Evolutionary conservation across 2,888 invertebrate species (phyloP).

Genomic region (Yponomeuta malinellus): DNA sequence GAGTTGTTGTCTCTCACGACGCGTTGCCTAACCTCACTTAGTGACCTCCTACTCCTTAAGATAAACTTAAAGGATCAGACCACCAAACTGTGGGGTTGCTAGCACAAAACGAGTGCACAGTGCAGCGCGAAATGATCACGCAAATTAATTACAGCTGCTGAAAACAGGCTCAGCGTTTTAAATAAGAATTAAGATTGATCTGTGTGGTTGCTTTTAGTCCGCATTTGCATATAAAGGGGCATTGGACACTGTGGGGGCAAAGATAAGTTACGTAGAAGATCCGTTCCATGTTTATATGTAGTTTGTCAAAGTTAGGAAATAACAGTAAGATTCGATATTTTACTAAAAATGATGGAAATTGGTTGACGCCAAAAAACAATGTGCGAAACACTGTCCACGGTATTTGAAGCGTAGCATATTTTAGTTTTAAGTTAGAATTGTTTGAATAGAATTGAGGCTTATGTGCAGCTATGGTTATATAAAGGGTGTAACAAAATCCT

Average conservation of each 20-base stretch:
- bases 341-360: too few species aligned
- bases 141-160: slow-evolving; percentile 66
- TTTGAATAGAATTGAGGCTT: too few species aligned
- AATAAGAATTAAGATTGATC: slow-evolving; percentile 7
- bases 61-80: not conserved
- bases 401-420: too few species aligned
- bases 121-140: slow-evolving; percentile 49
- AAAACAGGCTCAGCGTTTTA: slow-evolving; percentile 16
- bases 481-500: too few species aligned
- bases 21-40: too few species aligned
- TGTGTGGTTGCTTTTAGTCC: slow-evolving; percentile 3
- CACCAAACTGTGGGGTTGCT: not conserved
- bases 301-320: too few species aligned
- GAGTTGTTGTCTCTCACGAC: not conserved
- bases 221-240: slow-evolving; percentile 1
- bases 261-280: not conserved
- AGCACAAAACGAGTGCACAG: slow-evolving; percentile 15
- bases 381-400: too few species aligned
- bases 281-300: not conserved
- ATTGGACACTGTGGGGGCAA: not conserved
- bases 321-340: too few species aligned
- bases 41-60: not conserved
- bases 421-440: too few species aligned
- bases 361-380: too few species aligned
- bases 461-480: too few species aligned